Conservation (phyloP, 2,888 invertebrate genomes). For the Andrena bicolor region DNA sequence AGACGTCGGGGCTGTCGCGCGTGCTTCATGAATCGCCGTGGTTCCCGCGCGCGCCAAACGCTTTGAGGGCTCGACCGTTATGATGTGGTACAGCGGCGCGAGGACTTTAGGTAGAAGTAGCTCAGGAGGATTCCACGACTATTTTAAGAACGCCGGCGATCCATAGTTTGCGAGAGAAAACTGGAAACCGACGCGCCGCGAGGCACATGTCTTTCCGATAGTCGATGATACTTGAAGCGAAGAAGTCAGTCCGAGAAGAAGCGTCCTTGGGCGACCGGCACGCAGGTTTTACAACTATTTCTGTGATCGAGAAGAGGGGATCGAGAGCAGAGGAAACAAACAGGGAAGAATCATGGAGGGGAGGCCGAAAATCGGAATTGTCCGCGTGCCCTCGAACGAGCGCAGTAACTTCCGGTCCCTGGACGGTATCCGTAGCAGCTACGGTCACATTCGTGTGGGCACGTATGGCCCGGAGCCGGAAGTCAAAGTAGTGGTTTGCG, state of each 20-base stretch:
- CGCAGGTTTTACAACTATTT: slow-evolving; percentile 5
- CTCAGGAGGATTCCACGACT: slow-evolving; percentile 45
- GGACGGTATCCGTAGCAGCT: slow-evolving; percentile 80
- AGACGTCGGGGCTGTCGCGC: slow-evolving; percentile 21
- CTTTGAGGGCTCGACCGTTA: slow-evolving; percentile 43
- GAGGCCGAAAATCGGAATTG: slow-evolving; percentile 81
- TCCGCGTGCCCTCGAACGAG: slow-evolving; percentile 81
- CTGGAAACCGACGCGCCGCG: slow-evolving; percentile 27
- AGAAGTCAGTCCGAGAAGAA: no score
- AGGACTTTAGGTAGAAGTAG: slow-evolving; percentile 36
- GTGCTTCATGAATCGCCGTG: slow-evolving; percentile 39
- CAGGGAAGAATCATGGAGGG: slow-evolving; percentile 61
- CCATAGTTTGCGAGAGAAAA: slow-evolving; percentile 43
- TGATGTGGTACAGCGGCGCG: slow-evolving; percentile 32
- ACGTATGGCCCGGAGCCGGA: slow-evolving; percentile 81
- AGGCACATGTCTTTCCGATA: slow-evolving; percentile 6
- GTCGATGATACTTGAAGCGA: slow-evolving; percentile 3
- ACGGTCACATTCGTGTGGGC: slow-evolving; percentile 81
- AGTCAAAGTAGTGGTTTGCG: slow-evolving; percentile 70
- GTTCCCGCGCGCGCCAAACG: slow-evolving; percentile 45
- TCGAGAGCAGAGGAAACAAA: not conserved
- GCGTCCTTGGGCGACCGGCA: no score
- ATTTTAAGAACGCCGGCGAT: slow-evolving; percentile 47
- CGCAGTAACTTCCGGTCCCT: slow-evolving; percentile 80
- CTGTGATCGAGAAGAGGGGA: slow-evolving; percentile 3